Base-by-base conservation (phyloP, 2,797 vertebrate species). In the Alectoris magna region DNA sequence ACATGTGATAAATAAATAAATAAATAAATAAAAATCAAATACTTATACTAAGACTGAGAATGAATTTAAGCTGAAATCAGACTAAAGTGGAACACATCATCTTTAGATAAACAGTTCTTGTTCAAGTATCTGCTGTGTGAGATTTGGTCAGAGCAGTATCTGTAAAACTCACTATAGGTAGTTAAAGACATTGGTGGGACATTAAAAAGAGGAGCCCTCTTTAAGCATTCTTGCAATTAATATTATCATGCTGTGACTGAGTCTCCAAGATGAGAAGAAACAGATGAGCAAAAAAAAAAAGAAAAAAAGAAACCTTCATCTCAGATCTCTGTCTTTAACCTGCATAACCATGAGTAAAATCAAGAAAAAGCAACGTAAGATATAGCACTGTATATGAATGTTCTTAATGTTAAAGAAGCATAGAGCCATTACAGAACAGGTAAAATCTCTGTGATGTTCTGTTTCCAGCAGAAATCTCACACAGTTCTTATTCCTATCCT, bases 291-390 rank as follows among this genome's bases (percentile, higher is more conserved):
- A 46, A 63, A 83, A 84, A 15, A 48, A 23, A 48, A 23, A 87
- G 44, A 58, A 87, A 84, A 16, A 29, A 29, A 29, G 2, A 55
- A 31, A 17, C 53, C 16, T 55, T 55, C 60, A 46, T 53, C 55
- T 95, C 62, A 77, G 63, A 48, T 83, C 27, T 82, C 66, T 87
- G 84, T 14, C 60, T 84, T 75, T 75, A 75, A 82, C 29, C 14
- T 36, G 64, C 56, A 9, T 10, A 78, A 82, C 19, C 81, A 24
- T 16, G 51, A 71, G 43, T 38, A 27, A 77, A 64, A 74, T 17
- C 4, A 13, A 64, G 55, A 68, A 27, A 76, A 83, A 90, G 13
- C 6, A 29, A 62, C 31, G 14, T 38, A 43, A 87, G n/a, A 56
- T 68, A 71, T 68, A 66, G 41, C 39, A 15, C 23, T 27, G 9